A percentile compares a stretch with the other conserved stretches of the same genome.
These are phyloP conservation scores for Brachionus rubens DNA, from an alignment of 1,140 invertebrate genomes.

Conservation along the genomic window DNA sequence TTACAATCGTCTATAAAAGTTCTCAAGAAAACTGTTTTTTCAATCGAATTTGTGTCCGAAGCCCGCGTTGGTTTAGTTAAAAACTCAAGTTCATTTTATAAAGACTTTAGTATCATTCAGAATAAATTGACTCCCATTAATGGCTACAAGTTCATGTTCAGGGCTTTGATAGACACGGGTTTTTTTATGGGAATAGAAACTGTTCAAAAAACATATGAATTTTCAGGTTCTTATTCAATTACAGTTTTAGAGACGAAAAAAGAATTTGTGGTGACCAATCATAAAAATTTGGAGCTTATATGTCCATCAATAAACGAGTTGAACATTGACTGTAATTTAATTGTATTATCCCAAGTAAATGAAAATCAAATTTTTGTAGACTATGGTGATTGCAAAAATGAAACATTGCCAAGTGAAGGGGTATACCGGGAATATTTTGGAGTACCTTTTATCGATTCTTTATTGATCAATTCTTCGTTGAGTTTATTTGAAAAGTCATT, in stretches of 20 bases:
- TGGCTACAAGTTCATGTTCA: not conserved
- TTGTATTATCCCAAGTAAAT: not conserved
- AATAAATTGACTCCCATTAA: not conserved
- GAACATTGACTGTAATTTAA: slow-evolving; percentile 1
- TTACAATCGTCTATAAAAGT: not conserved
- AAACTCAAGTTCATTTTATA: not conserved
- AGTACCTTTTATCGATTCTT: no score
- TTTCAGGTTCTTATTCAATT: not conserved
- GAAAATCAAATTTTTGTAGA: not conserved
- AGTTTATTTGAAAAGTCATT: no score
- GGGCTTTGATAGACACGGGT: not conserved
- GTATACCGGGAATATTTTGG: no score
- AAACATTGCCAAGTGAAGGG: no score
- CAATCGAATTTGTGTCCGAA: not conserved
- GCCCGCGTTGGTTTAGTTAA: not conserved
- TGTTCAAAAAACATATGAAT: not conserved
- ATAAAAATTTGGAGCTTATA: slow-evolving; percentile 2
- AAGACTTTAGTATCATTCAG: not conserved
- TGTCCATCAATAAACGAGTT: not conserved
- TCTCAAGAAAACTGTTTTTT: not conserved
- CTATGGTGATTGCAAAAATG: not conserved
- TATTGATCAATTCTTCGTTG: no score
- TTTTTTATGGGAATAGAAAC: not conserved
- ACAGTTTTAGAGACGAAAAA: not conserved
- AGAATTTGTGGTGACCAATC: not conserved